Evolutionary conservation across 2,888 invertebrate genomes (phyloP), one percentile per base, ranked within the genome.

Genomic region (Caenorhabditis sp.): DNA sequence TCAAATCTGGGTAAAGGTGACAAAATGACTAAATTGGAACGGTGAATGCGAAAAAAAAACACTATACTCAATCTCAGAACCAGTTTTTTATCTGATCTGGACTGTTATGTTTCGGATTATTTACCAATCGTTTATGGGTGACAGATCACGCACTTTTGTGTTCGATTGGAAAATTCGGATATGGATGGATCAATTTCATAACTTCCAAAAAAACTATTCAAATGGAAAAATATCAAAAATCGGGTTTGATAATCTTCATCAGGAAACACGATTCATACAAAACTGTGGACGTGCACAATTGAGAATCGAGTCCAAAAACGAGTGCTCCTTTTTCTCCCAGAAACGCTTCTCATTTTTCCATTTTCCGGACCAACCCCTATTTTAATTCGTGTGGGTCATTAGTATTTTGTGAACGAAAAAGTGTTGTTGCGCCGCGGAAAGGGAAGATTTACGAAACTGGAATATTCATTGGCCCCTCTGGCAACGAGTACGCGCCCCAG

Each of bases 81-180:
- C 53, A 67, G 76, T 76, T 76, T 60, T 76, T 67, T 67, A 74
- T 76, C 76, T 67, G 32, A 61, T 51, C 74, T 67, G 58, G 65
- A 74, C 65, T 60, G 67, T 61, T 71, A 71, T 77, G 60, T 72
- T 79, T 68, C 62, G 71, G 71, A 72, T 79, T 79, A 79, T 40
- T 40, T 40, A 40, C 47, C 60, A 24, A 26, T 61, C 53, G 47
- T 70, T 74, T 62, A 65, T 61, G 65, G 58, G 78, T 78, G 78
- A 65, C 55, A 79, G 67, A 65, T 47, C 58, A 20, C 60, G 71
- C 71, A 79, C 79, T 67, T 72, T 77, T 71, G 5, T 4, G 47
- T 1, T 61, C 9, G 58, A 22, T 60, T n/a, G n/a, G n/a, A 5
- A 24, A 24, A 40, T 53, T 56, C 9, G 32, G 32, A 32, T 32